phyloP scores from a whole-genome alignment of 2,797 vertebrate species.

The Leptatherina wallacei region DNA sequence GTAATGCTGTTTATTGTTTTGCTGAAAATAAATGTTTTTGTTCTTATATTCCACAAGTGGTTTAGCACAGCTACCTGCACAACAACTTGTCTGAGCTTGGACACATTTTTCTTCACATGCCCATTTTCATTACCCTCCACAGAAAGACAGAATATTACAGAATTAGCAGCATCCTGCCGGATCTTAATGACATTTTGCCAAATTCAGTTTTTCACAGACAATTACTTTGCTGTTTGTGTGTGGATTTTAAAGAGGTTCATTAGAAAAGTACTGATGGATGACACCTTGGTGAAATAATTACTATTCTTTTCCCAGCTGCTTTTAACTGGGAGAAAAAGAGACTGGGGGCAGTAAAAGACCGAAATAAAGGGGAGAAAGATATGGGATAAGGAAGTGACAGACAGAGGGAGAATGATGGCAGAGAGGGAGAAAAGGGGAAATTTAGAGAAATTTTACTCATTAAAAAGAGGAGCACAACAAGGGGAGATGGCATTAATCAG shows the following conservation, averaged over 20 bases:
- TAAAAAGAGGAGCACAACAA: slow-evolving; percentile 77
- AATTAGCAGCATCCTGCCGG: slow-evolving; percentile 21
- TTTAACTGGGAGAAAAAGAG: slow-evolving; percentile 14
- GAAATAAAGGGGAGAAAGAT: neutral
- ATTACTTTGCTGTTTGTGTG: slow-evolving; percentile 53
- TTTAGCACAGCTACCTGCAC: neutral
- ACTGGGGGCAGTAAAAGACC: neutral
- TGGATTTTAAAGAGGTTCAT: slow-evolving; percentile 58
- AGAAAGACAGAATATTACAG: slow-evolving; percentile 12
- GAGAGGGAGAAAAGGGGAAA: slow-evolving; percentile 41
- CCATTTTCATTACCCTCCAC: slow-evolving; percentile 17
- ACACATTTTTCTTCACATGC: slow-evolving; percentile 10
- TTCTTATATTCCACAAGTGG: neutral
- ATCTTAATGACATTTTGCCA: slow-evolving; percentile 48
- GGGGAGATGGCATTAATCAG: slow-evolving; percentile 77
- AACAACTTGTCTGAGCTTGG: neutral
- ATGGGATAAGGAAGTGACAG: slow-evolving; percentile 28
- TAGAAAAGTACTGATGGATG: slow-evolving; percentile 63
- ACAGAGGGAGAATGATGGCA: slow-evolving; percentile 42
- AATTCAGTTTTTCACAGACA: slow-evolving; percentile 55
- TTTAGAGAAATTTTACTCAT: slow-evolving; percentile 73
- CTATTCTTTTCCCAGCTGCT: slow-evolving; percentile 10
- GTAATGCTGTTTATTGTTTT: neutral
- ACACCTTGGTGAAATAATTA: slow-evolving; percentile 61
- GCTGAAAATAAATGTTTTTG: neutral